Conservation (phyloP, 1,140 invertebrate genomes). For the Drosophila nikananu region DNA sequence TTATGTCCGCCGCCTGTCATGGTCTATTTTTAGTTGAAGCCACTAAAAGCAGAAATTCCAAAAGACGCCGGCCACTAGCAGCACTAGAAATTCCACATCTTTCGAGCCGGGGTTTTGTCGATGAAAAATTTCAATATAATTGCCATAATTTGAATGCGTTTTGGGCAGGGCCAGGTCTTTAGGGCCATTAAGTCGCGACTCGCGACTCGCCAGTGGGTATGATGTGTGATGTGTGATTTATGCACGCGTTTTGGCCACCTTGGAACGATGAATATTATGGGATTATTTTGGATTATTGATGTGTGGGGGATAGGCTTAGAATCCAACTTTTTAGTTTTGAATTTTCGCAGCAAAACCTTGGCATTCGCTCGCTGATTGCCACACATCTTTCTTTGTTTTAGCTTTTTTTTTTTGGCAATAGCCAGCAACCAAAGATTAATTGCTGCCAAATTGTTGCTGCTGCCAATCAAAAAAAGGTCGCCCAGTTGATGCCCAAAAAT, state of each 20-base stretch:
- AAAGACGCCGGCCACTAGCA: constrained; percentile 7
- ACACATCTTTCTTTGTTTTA: constrained; percentile 43
- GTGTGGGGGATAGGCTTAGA: constrained; percentile 44
- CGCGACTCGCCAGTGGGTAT: constrained; percentile 6
- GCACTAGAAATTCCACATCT: constrained; percentile 58
- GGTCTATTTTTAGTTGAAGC: constrained; percentile 65
- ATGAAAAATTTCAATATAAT: constrained; percentile 79
- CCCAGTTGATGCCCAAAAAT: constrained; percentile 76
- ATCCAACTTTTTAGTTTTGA: constrained; percentile 43
- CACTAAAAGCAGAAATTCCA: constrained; percentile 75
- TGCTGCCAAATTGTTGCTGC: constrained; percentile 72
- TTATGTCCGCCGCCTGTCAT: constrained; percentile 51
- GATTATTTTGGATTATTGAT: background rate
- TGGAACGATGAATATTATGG: constrained; percentile 30
- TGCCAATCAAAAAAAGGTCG: constrained; percentile 82
- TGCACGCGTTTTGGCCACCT: constrained; percentile 56
- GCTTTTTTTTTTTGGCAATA: constrained; percentile 7
- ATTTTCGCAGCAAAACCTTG: constrained; percentile 29
- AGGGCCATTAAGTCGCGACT: constrained; percentile 11
- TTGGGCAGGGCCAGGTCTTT: constrained; percentile 65
- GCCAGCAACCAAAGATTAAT: constrained; percentile 59
- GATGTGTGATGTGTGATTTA: constrained; percentile 57
- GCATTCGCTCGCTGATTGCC: constrained; percentile 36
- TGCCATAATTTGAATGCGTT: constrained; percentile 81
- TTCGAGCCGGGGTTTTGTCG: constrained; percentile 14